A percentile compares a stretch with the other conserved stretches of the same genome.
phyloP scores from a whole-genome alignment of 1,140 invertebrate genomes.

The Triops longicaudatus region DNA sequence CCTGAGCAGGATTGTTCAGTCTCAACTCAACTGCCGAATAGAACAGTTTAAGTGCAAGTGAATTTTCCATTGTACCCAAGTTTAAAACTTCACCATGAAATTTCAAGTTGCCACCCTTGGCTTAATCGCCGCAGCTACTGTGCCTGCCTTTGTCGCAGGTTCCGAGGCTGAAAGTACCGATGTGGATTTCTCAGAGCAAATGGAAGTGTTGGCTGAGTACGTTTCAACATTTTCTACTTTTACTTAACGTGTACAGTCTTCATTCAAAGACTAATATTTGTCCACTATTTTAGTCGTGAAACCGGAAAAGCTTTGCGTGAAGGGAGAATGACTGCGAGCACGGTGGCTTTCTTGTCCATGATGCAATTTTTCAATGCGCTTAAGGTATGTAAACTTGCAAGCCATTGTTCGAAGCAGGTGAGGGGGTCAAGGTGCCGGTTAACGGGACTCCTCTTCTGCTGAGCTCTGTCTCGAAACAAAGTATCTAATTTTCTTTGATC shows the following conservation, averaged over 20 bases:
- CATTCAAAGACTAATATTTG: not conserved
- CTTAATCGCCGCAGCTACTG: not conserved
- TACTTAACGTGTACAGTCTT: not conserved
- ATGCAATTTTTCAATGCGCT: conserved; percentile 27
- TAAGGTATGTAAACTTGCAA: not conserved
- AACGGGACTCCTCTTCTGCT: not conserved
- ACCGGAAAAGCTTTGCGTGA: not conserved
- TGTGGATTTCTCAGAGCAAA: not conserved
- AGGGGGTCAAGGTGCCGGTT: not conserved
- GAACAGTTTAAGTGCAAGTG: not conserved
- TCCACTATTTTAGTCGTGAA: not conserved
- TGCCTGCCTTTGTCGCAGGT: not conserved
- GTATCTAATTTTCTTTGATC: not conserved
- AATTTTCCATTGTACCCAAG: not conserved
- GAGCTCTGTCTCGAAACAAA: not conserved
- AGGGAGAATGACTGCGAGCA: conserved; percentile 1
- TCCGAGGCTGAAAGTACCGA: not conserved
- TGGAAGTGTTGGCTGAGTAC: not conserved
- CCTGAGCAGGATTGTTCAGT: not conserved
- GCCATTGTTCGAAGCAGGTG: not conserved
- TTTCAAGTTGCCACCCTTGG: not conserved
- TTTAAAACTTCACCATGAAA: not conserved
- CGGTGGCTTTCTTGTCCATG: conserved; percentile 25
- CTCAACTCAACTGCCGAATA: not conserved
- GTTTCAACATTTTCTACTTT: not conserved